Base-by-base conservation (phyloP, 2,113 vertebrate species). In the Pygoscelis adeliae region DNA sequence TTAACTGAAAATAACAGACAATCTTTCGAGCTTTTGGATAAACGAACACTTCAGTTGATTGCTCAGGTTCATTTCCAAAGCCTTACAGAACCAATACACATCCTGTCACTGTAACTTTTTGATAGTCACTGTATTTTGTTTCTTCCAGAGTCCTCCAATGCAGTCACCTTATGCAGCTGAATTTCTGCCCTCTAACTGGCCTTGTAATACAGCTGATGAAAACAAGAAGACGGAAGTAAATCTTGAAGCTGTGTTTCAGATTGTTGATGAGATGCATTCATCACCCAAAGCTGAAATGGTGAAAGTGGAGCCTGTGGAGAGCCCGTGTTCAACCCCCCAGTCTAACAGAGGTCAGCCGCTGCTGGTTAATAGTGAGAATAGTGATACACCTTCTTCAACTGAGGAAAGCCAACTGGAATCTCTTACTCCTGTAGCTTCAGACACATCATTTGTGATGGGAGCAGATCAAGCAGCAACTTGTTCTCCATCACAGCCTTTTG, bases 171-270 rank as follows among this genome's bases (percentile, higher is more conserved):
- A 97, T 89, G 94, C 97, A 69, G 74, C 98, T 87, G 97, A 98
- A 71, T 96, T 97, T 79, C 86, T 98, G 82, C 80, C 96, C 86
- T 93, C 94, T 83, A 91, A 94, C 78, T 97, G 96, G 94, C 86
- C 95, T 47, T 96, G 84, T 79, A 87, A 62, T 81, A 66, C 97
- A 53, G 92, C 93, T 70, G 97, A 98, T 80, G 98, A 98, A 78
- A 84, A 62, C 81, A 98, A 98, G 90, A 98, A 98, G 86, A 91
- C 84, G 52, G 98, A 98, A 77, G 87, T 98, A 62, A 98, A 97
- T 92, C 93, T 99, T 81, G 98, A 99, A 76, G 95, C 90, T n/a
- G 96, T 98, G 92, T 99, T 99, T 97, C 98, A 98, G 94, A 98
- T 98, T 38, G 98, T 98, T 49, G 98, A 98, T 90, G 98, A 99